Conservation (phyloP, 2,113 vertebrate genomes). For the Bombycilla garrulus region DNA sequence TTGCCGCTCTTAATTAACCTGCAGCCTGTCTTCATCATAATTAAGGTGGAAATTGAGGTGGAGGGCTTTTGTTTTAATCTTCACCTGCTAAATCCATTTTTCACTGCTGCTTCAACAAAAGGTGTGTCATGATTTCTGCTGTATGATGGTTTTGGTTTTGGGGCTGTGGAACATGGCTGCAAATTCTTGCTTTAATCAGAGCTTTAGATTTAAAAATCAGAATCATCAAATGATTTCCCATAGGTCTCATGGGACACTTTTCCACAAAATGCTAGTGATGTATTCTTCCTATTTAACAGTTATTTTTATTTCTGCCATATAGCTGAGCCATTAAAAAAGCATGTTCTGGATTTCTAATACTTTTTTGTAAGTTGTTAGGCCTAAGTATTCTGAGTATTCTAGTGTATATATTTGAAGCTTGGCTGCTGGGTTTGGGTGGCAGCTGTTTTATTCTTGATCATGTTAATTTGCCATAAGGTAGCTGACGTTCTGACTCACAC, state of each 20-base stretch:
- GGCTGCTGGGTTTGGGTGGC: background rate
- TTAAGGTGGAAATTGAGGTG: constrained; percentile 14
- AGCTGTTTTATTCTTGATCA: background rate
- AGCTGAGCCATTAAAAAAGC: background rate
- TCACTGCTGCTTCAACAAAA: constrained; percentile 33
- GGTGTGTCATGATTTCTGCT: background rate
- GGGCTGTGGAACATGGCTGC: background rate
- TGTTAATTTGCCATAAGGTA: background rate
- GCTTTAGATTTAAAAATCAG: background rate
- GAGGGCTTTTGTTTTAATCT: constrained; percentile 40
- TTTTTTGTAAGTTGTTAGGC: background rate
- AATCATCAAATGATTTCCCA: background rate
- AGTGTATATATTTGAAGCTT: background rate
- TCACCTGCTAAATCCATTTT: constrained; percentile 10
- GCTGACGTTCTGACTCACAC: background rate
- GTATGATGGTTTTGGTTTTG: background rate
- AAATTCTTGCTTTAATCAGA: constrained; percentile 18
- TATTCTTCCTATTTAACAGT: background rate
- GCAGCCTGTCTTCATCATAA: background rate
- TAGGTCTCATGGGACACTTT: background rate
- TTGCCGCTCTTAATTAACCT: constrained; percentile 2
- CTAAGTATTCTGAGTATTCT: background rate
- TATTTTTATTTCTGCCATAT: background rate
- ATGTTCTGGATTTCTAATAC: background rate
- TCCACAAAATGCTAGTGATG: background rate